Percentiles rank a stretch among this genome's conserved stretches.
Evolutionary conservation across 1,140 invertebrate species (phyloP).

Genomic region (Coptotermes formosanus): DNA sequence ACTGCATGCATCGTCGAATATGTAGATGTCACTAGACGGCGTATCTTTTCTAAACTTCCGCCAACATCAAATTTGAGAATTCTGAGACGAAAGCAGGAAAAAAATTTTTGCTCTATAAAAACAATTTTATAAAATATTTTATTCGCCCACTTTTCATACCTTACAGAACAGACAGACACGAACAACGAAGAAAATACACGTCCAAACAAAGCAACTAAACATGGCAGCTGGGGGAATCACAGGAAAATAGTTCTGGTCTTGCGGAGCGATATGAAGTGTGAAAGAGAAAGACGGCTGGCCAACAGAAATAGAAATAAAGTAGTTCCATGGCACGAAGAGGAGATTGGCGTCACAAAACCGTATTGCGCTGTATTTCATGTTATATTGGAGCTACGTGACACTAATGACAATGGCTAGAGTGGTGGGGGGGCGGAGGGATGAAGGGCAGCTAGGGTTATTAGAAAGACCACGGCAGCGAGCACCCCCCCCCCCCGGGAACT

Average conservation of each 20-base stretch:
- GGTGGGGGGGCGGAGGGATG: no score
- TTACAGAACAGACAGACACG: background rate
- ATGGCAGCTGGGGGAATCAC: background rate
- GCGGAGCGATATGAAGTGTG: background rate
- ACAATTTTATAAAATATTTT: background rate
- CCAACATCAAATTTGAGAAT: no score
- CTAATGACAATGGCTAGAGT: background rate
- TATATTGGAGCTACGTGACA: constrained; percentile 4
- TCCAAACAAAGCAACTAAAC: background rate
- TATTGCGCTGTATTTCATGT: constrained; percentile 16
- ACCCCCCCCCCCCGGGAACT: background rate
- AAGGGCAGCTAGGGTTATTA: background rate
- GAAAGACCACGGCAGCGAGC: background rate
- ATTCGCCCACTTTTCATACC: background rate
- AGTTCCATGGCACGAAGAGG: background rate
- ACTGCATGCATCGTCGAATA: no score
- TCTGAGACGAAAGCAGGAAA: background rate
- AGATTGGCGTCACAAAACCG: background rate
- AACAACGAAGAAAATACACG: background rate
- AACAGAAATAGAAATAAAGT: background rate
- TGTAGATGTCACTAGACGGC: no score
- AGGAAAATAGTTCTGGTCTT: background rate
- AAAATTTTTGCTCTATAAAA: background rate
- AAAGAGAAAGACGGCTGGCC: background rate
- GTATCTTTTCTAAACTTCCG: no score